Conservation (phyloP, 2,797 vertebrate species). For the Acanthurus tractus region DNA sequence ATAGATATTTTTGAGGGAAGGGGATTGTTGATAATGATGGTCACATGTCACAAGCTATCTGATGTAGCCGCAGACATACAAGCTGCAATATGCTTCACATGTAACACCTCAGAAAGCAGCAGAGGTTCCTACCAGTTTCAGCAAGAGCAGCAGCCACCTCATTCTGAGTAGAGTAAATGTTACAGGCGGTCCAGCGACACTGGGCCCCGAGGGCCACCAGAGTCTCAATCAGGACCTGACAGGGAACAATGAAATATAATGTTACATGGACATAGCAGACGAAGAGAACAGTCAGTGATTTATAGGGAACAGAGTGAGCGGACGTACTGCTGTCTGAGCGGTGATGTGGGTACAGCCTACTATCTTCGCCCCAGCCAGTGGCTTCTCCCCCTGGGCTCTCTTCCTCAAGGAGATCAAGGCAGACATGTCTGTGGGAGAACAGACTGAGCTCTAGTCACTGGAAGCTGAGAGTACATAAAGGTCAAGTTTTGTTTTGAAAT, state of each 20-base stretch:
- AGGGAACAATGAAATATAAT: not conserved
- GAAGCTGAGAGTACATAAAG: slow-evolving; percentile 26
- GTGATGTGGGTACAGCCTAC: slow-evolving; percentile 98
- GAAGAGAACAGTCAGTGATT: no score
- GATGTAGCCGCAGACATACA: no score
- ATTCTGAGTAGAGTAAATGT: slow-evolving; percentile 97
- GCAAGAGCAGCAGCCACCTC: slow-evolving; percentile 94
- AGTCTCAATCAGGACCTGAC: slow-evolving; percentile 88
- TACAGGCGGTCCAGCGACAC: slow-evolving; percentile 97
- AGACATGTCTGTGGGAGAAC: slow-evolving; percentile 88
- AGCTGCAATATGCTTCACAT: not conserved
- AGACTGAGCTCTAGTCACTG: slow-evolving; percentile 21
- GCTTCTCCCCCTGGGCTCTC: slow-evolving; percentile 96
- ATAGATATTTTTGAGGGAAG: no score
- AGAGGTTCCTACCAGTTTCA: slow-evolving; percentile 87
- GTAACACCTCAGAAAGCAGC: not conserved
- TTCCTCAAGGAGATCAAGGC: slow-evolving; percentile 96
- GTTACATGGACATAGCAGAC: no score
- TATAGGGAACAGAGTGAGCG: not conserved
- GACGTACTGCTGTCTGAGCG: slow-evolving; percentile 93
- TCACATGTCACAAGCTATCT: no score
- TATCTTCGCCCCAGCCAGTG: slow-evolving; percentile 95
- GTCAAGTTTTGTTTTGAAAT: slow-evolving; percentile 20
- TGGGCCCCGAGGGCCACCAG: slow-evolving; percentile 94
- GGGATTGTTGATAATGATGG: no score